These are phyloP conservation scores for Heliconius hortense DNA, from an alignment of 2,888 invertebrate species.

Conservation along the genomic window DNA sequence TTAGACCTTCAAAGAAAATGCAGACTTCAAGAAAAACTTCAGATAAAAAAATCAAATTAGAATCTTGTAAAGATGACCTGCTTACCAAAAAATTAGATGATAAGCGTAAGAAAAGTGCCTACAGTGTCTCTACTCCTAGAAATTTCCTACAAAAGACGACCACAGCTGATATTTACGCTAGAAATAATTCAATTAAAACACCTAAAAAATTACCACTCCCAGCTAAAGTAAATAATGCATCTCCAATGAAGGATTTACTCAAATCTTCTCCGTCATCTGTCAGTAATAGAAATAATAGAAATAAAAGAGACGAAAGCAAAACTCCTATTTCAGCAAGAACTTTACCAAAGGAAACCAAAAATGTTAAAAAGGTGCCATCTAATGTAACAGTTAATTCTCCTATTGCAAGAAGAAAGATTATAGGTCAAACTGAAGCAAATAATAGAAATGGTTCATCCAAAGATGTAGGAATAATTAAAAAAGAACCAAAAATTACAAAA, in stretches of 20 bases:
- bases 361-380: conserved; percentile 50
- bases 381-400: conserved; percentile 71
- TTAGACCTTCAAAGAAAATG: conserved; percentile 4
- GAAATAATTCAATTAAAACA: conserved; percentile 53
- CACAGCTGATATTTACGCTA: conserved; percentile 66
- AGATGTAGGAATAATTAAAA: conserved; percentile 34
- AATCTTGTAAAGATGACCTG: conserved; percentile 54
- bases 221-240: conserved; percentile 47
- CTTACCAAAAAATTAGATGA: conserved; percentile 54
- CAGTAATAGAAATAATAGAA: conserved; percentile 42
- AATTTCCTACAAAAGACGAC: conserved; percentile 59
- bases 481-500: not conserved
- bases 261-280: conserved; percentile 63
- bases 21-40: conserved; percentile 46
- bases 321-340: conserved; percentile 38
- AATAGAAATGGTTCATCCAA: conserved; percentile 36
- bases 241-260: conserved; percentile 63
- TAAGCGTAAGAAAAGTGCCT: conserved; percentile 54
- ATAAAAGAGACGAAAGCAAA: conserved; percentile 24
- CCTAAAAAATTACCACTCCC: conserved; percentile 55
- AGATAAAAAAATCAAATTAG: conserved; percentile 48
- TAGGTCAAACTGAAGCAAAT: conserved; percentile 42
- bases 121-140: conserved; percentile 59
- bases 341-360: conserved; percentile 44
- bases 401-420: conserved; percentile 51